phyloP scores from a whole-genome alignment of 2,888 invertebrate species.

The Phragmatobia fuliginosa region DNA sequence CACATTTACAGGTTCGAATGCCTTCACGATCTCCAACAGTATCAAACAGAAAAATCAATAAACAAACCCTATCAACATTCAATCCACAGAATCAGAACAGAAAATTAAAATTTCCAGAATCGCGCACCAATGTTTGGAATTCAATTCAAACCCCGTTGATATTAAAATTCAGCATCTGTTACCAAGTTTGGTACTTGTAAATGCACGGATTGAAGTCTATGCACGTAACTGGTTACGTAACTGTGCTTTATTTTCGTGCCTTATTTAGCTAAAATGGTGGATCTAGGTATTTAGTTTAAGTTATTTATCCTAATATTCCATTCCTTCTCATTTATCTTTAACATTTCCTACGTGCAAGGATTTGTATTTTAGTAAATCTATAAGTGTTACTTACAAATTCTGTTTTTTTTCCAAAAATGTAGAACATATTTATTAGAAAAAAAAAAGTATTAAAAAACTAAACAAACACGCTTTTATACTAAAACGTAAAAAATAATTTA shows the following conservation, averaged over 20 bases:
- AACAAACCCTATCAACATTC: conserved; percentile 19
- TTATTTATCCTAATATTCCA: not conserved
- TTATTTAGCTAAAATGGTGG: not conserved
- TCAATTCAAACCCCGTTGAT: conserved; percentile 44
- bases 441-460: too few species aligned
- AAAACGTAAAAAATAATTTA: too few species aligned
- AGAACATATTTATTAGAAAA: too few species aligned
- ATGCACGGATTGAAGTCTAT: conserved; percentile 44
- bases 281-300: not conserved
- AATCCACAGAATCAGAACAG: conserved; percentile 4
- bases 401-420: too few species aligned
- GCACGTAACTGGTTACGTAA: conserved; percentile 59
- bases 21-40: conserved; percentile 5
- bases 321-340: not conserved
- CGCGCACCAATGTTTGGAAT: conserved; percentile 37
- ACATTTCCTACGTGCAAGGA: not conserved
- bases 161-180: conserved; percentile 53
- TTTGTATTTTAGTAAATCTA: too few species aligned
- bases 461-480: too few species aligned
- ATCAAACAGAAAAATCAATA: not conserved
- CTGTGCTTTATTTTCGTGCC: conserved; percentile 42
- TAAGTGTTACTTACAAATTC: too few species aligned
- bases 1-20: not conserved
- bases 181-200: conserved; percentile 48
- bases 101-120: conserved; percentile 24